Evolutionary conservation across 2,113 vertebrate genomes (phyloP).

Genomic region (Ameiurus melas): DNA sequence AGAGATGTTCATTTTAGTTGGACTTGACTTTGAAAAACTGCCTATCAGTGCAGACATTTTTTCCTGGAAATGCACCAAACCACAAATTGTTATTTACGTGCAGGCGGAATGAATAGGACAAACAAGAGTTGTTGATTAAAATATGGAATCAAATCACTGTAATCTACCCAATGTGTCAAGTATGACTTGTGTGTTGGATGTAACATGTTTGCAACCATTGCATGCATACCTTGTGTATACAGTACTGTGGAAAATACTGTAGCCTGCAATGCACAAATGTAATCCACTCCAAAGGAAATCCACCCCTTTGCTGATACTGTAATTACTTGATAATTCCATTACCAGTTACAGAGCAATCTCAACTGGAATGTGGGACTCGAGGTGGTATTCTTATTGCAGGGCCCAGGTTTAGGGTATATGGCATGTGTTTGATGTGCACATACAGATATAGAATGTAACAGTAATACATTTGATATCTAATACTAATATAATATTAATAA

Average conservation of each 20-base stretch:
- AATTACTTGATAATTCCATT: background rate
- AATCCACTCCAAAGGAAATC: background rate
- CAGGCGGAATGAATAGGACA: background rate
- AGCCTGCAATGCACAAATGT: background rate
- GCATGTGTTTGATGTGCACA: background rate
- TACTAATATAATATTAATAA: too few species aligned
- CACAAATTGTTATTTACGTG: background rate
- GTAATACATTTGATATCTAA: too few species aligned
- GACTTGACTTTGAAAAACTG: slow-evolving; percentile 4
- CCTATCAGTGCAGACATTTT: background rate
- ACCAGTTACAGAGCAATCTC: background rate
- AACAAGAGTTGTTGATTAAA: background rate
- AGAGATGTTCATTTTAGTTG: background rate
- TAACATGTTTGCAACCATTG: background rate
- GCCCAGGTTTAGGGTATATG: background rate
- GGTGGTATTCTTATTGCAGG: background rate
- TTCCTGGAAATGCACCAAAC: background rate
- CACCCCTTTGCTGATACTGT: background rate
- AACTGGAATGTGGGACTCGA: background rate
- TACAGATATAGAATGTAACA: background rate
- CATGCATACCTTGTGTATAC: background rate
- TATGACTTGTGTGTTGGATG: background rate
- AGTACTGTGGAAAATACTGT: background rate
- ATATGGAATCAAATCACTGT: background rate
- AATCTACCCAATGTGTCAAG: background rate